These are phyloP conservation scores for Gulo gulo DNA, from an alignment of 2,113 vertebrate genomes.

Conservation along the genomic window DNA sequence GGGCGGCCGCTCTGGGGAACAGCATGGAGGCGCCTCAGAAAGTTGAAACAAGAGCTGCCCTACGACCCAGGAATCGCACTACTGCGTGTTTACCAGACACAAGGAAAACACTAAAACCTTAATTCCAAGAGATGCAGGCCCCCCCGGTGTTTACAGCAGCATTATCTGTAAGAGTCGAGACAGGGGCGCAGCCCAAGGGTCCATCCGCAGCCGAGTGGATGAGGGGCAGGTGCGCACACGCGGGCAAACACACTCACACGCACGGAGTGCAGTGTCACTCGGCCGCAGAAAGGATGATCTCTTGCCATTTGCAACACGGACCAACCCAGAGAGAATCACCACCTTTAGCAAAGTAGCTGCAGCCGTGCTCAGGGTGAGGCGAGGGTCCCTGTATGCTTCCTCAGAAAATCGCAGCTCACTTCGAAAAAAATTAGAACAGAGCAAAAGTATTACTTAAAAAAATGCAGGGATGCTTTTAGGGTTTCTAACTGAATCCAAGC, in stretches of 20 bases:
- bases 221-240: background rate
- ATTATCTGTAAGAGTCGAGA: background rate
- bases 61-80: background rate
- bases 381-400: background rate
- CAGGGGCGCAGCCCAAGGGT: background rate
- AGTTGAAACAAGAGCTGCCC: background rate
- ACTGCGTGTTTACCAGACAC: background rate
- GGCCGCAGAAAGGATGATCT: background rate
- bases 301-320: background rate
- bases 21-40: background rate
- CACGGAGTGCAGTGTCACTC: accelerated
- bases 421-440: background rate
- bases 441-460: background rate
- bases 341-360: background rate
- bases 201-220: accelerated
- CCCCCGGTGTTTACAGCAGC: background rate
- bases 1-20: background rate
- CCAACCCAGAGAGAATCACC: background rate
- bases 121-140: background rate
- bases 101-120: background rate
- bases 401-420: conserved; percentile 1
- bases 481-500: background rate
- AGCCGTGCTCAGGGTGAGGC: background rate
- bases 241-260: accelerated
- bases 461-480: background rate